These are phyloP conservation scores for Apodemus agrarius DNA, from an alignment of 2,797 vertebrate genomes.

Conservation along the genomic window DNA sequence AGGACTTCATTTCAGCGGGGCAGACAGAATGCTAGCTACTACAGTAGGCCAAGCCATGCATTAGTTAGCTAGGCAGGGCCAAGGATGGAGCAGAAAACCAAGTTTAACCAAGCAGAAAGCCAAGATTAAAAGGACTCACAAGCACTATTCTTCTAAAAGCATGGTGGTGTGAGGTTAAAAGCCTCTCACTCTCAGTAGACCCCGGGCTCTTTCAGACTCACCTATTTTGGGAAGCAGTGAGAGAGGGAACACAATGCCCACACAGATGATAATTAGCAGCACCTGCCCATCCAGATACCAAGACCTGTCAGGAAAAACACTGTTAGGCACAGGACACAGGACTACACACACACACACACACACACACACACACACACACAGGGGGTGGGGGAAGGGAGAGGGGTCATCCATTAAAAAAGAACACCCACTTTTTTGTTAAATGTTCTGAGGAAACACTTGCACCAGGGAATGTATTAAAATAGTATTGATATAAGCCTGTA, in stretches of 20 bases:
- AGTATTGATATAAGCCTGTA: background rate
- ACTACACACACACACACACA: background rate
- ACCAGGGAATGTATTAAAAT: slow-evolving; percentile 37
- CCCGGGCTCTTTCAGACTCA: slow-evolving; percentile 86
- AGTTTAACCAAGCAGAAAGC: too few species aligned
- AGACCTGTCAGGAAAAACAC: slow-evolving; percentile 81
- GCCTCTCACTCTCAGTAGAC: slow-evolving; percentile 77
- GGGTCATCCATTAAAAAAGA: background rate
- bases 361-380: background rate
- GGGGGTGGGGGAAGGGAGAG: too few species aligned
- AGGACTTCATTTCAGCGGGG: slow-evolving; percentile 91
- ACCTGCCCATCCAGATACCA: slow-evolving; percentile 94
- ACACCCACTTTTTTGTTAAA: slow-evolving; percentile 29
- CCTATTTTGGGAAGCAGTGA: slow-evolving; percentile 95
- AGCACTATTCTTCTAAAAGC: slow-evolving; percentile 77
- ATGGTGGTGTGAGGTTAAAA: slow-evolving; percentile 72
- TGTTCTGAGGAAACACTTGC: background rate
- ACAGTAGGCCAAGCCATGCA: slow-evolving; percentile 87
- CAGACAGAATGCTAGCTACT: slow-evolving; percentile 89
- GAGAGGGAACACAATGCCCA: slow-evolving; percentile 93
- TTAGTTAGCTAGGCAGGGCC: slow-evolving; percentile 89
- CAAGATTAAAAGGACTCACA: slow-evolving; percentile 80
- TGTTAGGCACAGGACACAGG: slow-evolving; percentile 45
- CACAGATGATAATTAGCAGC: slow-evolving; percentile 91
- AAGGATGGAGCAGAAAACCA: slow-evolving; percentile 84